Evolutionary conservation across 2,797 vertebrate genomes (phyloP).

Genomic region (Epinephelus coioides): DNA sequence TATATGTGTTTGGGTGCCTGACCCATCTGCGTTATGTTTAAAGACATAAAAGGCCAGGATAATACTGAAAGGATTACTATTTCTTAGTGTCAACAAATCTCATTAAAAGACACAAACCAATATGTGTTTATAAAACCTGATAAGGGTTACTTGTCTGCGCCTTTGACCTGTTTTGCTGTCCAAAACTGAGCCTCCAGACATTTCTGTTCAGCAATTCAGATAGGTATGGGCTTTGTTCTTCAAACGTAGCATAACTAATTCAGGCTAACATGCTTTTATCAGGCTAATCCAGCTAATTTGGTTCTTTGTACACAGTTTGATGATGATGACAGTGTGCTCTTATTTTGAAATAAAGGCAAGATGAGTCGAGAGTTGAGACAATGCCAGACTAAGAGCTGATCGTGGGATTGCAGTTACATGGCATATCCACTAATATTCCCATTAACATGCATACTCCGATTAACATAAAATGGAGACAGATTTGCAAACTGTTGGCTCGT

Average conservation of each 20-base stretch:
- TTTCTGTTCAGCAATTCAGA: background rate
- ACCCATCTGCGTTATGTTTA: background rate
- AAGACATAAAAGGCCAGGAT: background rate
- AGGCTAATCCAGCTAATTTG: background rate
- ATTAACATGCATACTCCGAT: too few relatives aligned
- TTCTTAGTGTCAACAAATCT: background rate
- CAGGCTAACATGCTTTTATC: background rate
- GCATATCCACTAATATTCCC: too few relatives aligned
- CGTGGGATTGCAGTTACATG: background rate
- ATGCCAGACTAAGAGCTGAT: background rate
- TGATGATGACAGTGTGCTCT: background rate
- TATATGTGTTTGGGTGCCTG: background rate
- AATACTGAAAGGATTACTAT: background rate
- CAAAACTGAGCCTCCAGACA: background rate
- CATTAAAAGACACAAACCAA: background rate
- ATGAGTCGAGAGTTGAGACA: background rate
- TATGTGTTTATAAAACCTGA: background rate
- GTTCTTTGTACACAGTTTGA: background rate
- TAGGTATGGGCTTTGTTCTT: background rate
- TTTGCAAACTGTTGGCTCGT: too few relatives aligned
- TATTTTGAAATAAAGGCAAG: background rate
- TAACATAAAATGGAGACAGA: too few relatives aligned
- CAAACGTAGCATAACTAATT: background rate
- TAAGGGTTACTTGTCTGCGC: background rate
- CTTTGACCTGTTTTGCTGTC: conserved; percentile 1